Evolutionary conservation across 1,140 invertebrate species (phyloP).

Genomic region (Drosophila watanabei): DNA sequence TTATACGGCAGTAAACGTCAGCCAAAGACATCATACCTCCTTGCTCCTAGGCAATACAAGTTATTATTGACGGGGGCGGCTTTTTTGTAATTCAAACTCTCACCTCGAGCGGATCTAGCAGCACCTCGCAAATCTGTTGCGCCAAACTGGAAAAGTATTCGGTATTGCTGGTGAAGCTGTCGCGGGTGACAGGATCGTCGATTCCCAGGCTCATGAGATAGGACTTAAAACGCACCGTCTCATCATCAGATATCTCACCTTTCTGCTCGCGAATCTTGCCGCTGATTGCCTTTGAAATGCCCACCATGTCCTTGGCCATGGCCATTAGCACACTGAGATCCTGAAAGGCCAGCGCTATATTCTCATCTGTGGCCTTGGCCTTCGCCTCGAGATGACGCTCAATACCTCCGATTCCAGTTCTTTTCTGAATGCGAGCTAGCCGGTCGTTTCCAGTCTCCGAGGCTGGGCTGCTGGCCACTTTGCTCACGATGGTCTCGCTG

Average conservation of each 20-base stretch:
- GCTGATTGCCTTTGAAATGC: constrained; percentile 96
- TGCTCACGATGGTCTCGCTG: constrained; percentile 43
- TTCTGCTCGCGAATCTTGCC: constrained; percentile 97
- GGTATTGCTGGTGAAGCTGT: constrained; percentile 94
- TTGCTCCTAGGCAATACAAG: constrained; percentile 89
- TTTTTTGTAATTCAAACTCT: background rate
- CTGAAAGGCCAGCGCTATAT: constrained; percentile 97
- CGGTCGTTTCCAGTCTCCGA: constrained; percentile 56
- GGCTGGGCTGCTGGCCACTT: constrained; percentile 43
- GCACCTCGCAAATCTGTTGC: constrained; percentile 93
- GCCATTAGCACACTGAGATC: constrained; percentile 97
- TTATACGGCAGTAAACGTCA: constrained; percentile 98
- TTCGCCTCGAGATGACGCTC: constrained; percentile 96
- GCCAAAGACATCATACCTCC: constrained; percentile 98
- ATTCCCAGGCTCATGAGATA: constrained; percentile 98
- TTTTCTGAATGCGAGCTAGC: constrained; percentile 87
- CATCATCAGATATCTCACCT: constrained; percentile 98
- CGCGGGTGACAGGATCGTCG: constrained; percentile 97
- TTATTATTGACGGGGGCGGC: background rate
- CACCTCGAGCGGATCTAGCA: constrained; percentile 93
- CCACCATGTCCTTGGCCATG: constrained; percentile 99
- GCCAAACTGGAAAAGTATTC: constrained; percentile 95
- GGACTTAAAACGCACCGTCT: constrained; percentile 98
- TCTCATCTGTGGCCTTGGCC: constrained; percentile 95
- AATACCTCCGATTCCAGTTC: constrained; percentile 97